Conservation (phyloP, 2,888 invertebrate genomes). For the Piscicola geometra region DNA sequence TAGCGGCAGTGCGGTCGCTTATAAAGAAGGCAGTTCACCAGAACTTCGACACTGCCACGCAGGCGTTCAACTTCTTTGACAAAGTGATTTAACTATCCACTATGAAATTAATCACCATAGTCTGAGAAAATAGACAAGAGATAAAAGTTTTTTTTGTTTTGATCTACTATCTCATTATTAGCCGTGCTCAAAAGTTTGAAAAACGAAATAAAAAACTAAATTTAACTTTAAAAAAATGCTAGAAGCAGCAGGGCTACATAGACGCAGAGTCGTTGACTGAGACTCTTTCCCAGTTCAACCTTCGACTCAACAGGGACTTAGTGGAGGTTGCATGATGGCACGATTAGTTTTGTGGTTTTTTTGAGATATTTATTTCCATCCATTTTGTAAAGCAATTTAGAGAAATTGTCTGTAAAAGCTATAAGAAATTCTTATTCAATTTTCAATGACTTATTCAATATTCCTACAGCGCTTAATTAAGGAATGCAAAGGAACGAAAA, state of each 20-base stretch:
- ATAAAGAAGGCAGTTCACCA: background rate
- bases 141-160: background rate
- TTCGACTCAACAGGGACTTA: background rate
- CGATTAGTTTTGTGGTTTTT: no score
- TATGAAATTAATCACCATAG: background rate
- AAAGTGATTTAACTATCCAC: background rate
- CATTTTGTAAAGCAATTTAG: no score
- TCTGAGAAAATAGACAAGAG: background rate
- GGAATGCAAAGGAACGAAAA: no score
- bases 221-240: background rate
- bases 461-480: no score
- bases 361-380: no score
- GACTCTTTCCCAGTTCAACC: background rate
- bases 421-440: no score
- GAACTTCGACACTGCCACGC: slow-evolving; percentile 8
- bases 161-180: background rate
- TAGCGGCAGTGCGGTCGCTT: background rate
- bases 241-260: background rate
- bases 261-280: background rate
- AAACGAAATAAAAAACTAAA: background rate
- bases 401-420: no score
- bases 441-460: no score
- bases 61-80: slow-evolving; percentile 14
- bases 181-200: background rate
- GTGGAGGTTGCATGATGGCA: background rate